Base-by-base conservation (phyloP, 2,113 vertebrate species). In the Phrynosoma platyrhinos region DNA sequence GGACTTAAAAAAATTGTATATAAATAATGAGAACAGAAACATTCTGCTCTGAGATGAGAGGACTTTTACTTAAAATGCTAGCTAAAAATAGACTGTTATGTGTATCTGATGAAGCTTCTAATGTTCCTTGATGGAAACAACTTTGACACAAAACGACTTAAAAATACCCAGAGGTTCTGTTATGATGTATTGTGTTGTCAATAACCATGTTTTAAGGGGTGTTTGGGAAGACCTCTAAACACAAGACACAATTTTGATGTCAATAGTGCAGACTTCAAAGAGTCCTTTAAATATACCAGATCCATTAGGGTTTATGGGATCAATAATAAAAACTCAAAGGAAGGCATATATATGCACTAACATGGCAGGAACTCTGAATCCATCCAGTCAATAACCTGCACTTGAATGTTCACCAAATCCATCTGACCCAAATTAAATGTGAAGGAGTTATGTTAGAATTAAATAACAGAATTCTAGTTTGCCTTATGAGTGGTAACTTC, bases 141-240 rank as follows among this genome's bases (percentile, higher is more conserved):
- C 66, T 92, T 76, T 91, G 84, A 87, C 72, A 91, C 81, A 92
- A 87, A 78, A 79, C 90, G 82, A 74, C 78, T 92, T 47, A 27
- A 83, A 87, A 62, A 72, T 82, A 81, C 90, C 64, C 86, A 90
- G 87, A 91, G 77, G n/a, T 86, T 87, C 68, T 91, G 72, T 85
- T 84, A 88, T 85, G 88, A 90, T 86, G 47, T 47, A 74, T 91
- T 87, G 91, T 87, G 69, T 76, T 91, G 92, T 91, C 91, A 92
- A 94, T 94, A 94, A 93, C 87, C 83, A 89, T 91, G 47, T 92
- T 94, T 94, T 92, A 93, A 96, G 93, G 64, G 30, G 88, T 95
- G 85, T 83, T 42, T 86, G 92, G 91, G 90, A 95, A 95, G 94
- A 95, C 94, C 90, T 94, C 91, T 85, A 90, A 78, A 91, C 85